Evolutionary conservation across 1,140 invertebrate genomes (phyloP).

Genomic region (Andrena cerasifolii): DNA sequence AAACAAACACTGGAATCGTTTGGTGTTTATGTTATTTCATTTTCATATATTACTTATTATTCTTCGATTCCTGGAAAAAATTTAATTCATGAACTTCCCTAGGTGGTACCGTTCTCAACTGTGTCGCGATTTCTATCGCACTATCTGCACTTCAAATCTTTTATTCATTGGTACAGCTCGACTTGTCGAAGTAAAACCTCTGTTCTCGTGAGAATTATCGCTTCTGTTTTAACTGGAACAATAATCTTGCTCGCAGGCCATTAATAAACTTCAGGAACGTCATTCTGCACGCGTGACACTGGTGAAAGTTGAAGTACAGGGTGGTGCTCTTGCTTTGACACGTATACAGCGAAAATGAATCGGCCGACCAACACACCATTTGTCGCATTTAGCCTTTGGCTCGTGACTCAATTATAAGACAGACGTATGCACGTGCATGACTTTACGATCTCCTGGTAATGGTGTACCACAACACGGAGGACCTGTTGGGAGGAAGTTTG

Average conservation of each 20-base stretch:
- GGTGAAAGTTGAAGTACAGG: slow-evolving; percentile 12
- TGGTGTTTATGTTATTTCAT: neutral
- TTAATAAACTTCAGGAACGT: slow-evolving; percentile 53
- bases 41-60: neutral
- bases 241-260: slow-evolving; percentile 39
- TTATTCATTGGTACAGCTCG: too few species aligned
- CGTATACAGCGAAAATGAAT: slow-evolving; percentile 58
- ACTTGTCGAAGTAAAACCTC: neutral
- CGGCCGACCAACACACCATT: slow-evolving; percentile 56
- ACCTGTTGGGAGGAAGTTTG: neutral
- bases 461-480: neutral
- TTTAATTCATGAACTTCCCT: neutral
- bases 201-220: slow-evolving; percentile 49
- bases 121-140: neutral
- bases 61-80: too few species aligned
- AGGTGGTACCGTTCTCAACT: neutral
- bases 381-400: slow-evolving; percentile 32
- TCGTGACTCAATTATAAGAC: slow-evolving; percentile 60
- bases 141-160: too few species aligned
- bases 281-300: neutral
- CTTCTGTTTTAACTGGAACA: slow-evolving; percentile 24
- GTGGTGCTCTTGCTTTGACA: slow-evolving; percentile 35
- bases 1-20: neutral
- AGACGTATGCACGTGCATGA: neutral
- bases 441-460: neutral